These are phyloP conservation scores for Pipistrellus nathusii DNA, from an alignment of 2,797 vertebrate genomes.

Conservation along the genomic window DNA sequence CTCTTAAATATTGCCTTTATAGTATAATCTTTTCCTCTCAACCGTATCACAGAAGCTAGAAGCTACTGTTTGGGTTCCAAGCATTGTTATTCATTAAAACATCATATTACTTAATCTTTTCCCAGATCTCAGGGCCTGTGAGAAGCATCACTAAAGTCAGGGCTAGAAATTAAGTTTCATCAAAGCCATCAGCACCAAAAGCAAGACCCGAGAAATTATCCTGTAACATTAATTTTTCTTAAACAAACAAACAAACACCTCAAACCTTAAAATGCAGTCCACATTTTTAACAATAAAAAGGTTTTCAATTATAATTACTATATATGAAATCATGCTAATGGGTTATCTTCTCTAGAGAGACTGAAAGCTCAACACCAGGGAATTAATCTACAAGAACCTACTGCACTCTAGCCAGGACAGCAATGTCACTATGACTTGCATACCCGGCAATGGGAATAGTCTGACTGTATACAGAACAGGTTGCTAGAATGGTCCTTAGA, in stretches of 20 bases:
- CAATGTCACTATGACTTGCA: not conserved
- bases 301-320: not conserved
- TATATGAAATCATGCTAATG: not conserved
- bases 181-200: not conserved
- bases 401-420: not conserved
- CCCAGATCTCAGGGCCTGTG: not conserved
- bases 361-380: not conserved
- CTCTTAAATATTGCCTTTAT: not conserved
- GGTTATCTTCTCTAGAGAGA: not conserved
- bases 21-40: not conserved
- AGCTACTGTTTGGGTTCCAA: not conserved
- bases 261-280: not conserved
- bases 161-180: not conserved
- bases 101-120: not conserved
- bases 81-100: not conserved
- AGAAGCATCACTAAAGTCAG: not conserved
- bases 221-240: not conserved
- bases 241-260: no score
- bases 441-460: not conserved
- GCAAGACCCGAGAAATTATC: not conserved
- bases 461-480: not conserved
- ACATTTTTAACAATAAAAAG: not conserved
- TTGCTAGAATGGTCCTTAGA: not conserved
- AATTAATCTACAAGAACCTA: not conserved
- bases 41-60: not conserved